Percentiles rank a stretch among this genome's conserved stretches.
Evolutionary conservation across 2,797 vertebrate species (phyloP).

Genomic region (Diglossa cyanea): DNA sequence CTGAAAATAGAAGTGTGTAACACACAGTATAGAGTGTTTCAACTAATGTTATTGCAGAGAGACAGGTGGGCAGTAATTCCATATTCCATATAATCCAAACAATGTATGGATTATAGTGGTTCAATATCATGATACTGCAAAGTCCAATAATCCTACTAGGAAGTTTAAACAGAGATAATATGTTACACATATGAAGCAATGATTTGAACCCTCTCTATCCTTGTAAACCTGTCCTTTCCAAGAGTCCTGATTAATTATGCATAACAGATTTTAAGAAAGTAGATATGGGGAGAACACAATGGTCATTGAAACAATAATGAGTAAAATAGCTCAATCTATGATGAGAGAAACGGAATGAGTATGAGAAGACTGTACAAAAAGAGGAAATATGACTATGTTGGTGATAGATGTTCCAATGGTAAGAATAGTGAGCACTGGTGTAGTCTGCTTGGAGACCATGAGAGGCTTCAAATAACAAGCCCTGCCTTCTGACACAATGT

Average conservation of each 20-base stretch:
- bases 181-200: not conserved
- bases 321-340: not conserved
- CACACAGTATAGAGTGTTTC: accelerated
- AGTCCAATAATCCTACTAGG: not conserved
- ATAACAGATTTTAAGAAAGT: not conserved
- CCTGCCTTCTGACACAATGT: not conserved
- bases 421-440: not conserved
- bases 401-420: not conserved
- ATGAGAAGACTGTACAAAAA: not conserved
- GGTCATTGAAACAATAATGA: not conserved
- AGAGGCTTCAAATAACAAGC: not conserved
- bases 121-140: not conserved
- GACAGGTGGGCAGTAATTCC: not conserved
- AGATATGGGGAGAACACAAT: not conserved
- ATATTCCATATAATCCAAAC: no score
- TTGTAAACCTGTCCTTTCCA: not conserved
- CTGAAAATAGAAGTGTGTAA: not conserved
- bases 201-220: not conserved
- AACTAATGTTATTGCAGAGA: not conserved
- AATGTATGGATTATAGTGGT: not conserved
- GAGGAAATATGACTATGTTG: not conserved
- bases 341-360: not conserved
- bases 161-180: not conserved
- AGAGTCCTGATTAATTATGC: not conserved
- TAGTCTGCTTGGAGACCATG: not conserved